Evolutionary conservation across 2,797 vertebrate genomes (phyloP).

Genomic region (Neopelma chrysocephalum): DNA sequence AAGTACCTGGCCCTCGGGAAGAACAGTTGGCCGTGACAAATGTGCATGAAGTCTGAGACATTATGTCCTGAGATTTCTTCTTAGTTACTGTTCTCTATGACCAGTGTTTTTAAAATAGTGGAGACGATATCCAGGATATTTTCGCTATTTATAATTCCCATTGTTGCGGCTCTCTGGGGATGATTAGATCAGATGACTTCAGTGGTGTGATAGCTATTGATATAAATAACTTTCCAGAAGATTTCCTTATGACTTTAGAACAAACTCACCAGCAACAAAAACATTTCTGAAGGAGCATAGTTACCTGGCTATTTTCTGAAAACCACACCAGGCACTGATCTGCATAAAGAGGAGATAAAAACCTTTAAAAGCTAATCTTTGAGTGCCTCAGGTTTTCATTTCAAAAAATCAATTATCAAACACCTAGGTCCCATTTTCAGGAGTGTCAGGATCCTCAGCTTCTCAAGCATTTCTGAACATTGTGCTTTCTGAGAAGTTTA

Average conservation of each 20-base stretch:
- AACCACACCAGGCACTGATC: not conserved
- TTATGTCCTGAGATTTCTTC: not conserved
- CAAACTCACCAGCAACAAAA: not conserved
- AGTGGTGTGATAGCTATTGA: slow-evolving; percentile 34
- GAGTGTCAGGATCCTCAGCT: accelerated
- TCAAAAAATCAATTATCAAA: not conserved
- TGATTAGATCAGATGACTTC: not conserved
- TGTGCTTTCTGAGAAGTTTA: not conserved
- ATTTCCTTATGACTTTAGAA: slow-evolving; percentile 31
- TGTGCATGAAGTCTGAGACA: not conserved
- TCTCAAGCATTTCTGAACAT: not conserved
- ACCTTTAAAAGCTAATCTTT: not conserved
- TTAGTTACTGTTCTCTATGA: not conserved
- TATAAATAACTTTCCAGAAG: slow-evolving; percentile 50
- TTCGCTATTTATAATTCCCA: slow-evolving; percentile 57
- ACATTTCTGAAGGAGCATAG: not conserved
- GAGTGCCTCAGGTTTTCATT: not conserved
- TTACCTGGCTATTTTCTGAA: not conserved
- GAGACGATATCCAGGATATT: slow-evolving; percentile 36
- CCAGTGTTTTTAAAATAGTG: slow-evolving; percentile 26
- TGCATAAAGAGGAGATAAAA: not conserved
- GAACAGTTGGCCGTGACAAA: not conserved
- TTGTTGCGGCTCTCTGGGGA: slow-evolving; percentile 32
- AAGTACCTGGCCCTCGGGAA: not conserved
- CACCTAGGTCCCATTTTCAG: not conserved